A percentile compares a stretch with the other conserved stretches of the same genome.
Evolutionary conservation across 2,113 vertebrate species (phyloP).

Genomic region (Collichthys lucidus): DNA sequence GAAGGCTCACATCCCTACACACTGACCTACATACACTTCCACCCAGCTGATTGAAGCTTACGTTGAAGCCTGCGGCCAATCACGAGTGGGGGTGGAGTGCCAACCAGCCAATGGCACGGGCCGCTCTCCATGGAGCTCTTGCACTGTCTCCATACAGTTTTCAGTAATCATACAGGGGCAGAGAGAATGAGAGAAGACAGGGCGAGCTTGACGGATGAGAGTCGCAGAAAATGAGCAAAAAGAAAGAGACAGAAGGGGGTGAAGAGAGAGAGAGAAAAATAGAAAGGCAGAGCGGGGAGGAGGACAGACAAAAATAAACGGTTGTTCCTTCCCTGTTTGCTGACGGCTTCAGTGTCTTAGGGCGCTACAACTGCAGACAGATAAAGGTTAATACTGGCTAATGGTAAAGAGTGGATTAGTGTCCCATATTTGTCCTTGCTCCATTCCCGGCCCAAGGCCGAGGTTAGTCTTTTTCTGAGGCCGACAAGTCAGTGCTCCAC

Average conservation of each 20-base stretch:
- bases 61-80: slow-evolving; percentile 68
- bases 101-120: slow-evolving; percentile 78
- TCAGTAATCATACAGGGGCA: slow-evolving; percentile 74
- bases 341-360: slow-evolving; percentile 42
- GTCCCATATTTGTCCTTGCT: slow-evolving; percentile 60
- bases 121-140: slow-evolving; percentile 55
- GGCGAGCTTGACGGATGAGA: slow-evolving; percentile 50
- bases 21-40: slow-evolving; percentile 84
- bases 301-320: slow-evolving; percentile 47
- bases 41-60: slow-evolving; percentile 81
- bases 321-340: slow-evolving; percentile 30
- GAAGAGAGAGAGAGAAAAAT: slow-evolving; percentile 21
- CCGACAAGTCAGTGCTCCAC: neutral
- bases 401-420: slow-evolving; percentile 71
- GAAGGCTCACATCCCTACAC: slow-evolving; percentile 79
- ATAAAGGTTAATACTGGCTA: slow-evolving; percentile 67
- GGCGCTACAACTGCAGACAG: slow-evolving; percentile 51
- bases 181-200: slow-evolving; percentile 59
- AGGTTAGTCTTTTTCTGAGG: slow-evolving; percentile 37
- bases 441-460: slow-evolving; percentile 33
- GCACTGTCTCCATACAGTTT: slow-evolving; percentile 86
- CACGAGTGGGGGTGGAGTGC: slow-evolving; percentile 65
- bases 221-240: slow-evolving; percentile 47
- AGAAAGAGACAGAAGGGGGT: slow-evolving; percentile 41
- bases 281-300: slow-evolving; percentile 9